Percentiles rank a stretch among this genome's conserved stretches.
Evolutionary conservation across 2,888 invertebrate species (phyloP).

Genomic region (Rotaria magnacalcarata): DNA sequence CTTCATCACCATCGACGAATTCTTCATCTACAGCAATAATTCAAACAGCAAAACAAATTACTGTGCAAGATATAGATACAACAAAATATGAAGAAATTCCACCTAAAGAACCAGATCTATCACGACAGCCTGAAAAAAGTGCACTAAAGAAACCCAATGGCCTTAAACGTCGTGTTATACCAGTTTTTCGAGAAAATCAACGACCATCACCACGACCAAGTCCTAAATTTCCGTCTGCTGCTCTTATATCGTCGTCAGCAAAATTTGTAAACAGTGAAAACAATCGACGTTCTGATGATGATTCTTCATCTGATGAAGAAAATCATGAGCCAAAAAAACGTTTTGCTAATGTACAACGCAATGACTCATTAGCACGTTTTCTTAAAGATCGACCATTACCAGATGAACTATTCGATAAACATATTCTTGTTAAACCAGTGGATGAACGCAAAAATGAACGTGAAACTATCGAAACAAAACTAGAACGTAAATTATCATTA

Average conservation of each 20-base stretch:
- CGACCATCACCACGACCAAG: conserved; percentile 13
- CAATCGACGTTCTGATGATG: not conserved
- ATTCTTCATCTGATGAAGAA: not conserved
- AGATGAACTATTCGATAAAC: conserved; percentile 86
- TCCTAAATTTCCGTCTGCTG: conserved; percentile 6
- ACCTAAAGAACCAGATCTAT: conserved; percentile 47
- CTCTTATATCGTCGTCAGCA: no score
- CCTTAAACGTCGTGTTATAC: conserved; percentile 14
- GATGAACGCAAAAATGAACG: conserved; percentile 53
- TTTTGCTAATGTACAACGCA: conserved; percentile 79
- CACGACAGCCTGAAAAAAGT: conserved; percentile 44
- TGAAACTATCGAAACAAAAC: conserved; percentile 44
- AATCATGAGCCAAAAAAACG: not conserved
- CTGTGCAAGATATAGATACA: conserved; percentile 18
- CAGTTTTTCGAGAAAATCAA: conserved; percentile 29
- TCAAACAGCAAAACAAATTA: not conserved
- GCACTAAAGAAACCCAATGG: conserved; percentile 48
- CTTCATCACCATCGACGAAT: conserved; percentile 9
- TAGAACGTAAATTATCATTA: conserved; percentile 80
- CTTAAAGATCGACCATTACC: conserved; percentile 82
- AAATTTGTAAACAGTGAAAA: not conserved
- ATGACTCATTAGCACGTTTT: conserved; percentile 91
- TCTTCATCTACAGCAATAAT: not conserved
- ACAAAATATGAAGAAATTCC: conserved; percentile 52
- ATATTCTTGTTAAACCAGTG: conserved; percentile 69